Evolutionary conservation across 2,797 vertebrate species (phyloP).

Genomic region (Natrix natrix): DNA sequence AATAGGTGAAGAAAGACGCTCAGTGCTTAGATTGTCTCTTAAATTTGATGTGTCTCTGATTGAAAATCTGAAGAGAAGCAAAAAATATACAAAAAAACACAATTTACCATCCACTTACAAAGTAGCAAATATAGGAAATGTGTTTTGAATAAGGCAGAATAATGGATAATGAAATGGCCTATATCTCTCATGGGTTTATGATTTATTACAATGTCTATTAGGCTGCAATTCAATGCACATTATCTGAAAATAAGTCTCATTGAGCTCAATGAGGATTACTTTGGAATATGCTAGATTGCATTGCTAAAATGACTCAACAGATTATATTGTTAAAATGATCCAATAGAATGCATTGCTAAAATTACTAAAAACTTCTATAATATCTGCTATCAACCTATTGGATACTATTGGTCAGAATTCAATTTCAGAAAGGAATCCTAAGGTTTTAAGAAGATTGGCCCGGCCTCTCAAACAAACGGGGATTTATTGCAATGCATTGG

Average conservation of each 20-base stretch:
- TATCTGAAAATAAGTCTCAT: background rate
- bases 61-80: constrained; percentile 47
- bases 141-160: constrained; percentile 26
- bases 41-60: constrained; percentile 57
- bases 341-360: background rate
- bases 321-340: background rate
- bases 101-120: constrained; percentile 34
- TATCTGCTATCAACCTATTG: background rate
- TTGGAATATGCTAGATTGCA: background rate
- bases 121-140: constrained; percentile 10
- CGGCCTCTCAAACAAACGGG: background rate
- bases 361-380: background rate
- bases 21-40: constrained; percentile 61
- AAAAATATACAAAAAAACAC: constrained; percentile 47
- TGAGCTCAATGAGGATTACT: background rate
- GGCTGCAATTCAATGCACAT: background rate
- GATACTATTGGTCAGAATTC: background rate
- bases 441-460: background rate
- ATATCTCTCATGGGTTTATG: background rate
- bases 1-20: constrained; percentile 41
- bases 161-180: background rate
- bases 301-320: background rate
- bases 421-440: constrained; percentile 3
- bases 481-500: background rate
- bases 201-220: background rate